Percentiles rank a stretch among this genome's conserved stretches.
These are phyloP conservation scores for Apeira syringaria DNA, from an alignment of 2,888 invertebrate species.

Conservation along the genomic window DNA sequence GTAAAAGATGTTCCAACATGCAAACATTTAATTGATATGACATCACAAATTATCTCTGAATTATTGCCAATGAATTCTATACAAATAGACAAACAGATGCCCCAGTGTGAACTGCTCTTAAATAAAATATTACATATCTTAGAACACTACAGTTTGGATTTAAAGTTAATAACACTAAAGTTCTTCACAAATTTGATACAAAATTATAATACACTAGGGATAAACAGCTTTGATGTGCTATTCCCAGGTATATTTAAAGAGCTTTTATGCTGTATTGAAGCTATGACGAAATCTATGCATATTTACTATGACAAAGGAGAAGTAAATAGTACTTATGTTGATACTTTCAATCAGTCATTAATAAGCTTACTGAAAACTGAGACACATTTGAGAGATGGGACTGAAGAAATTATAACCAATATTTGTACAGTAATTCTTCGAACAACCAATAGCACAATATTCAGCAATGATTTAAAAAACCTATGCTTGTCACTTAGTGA, in stretches of 20 bases:
- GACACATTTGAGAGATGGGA: conserved; percentile 28
- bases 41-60: conserved; percentile 61
- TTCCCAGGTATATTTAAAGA: conserved; percentile 51
- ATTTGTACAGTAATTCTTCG: conserved; percentile 54
- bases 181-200: conserved; percentile 61
- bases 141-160: conserved; percentile 59
- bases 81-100: conserved; percentile 43
- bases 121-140: conserved; percentile 51
- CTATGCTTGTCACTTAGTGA: conserved; percentile 55
- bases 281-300: conserved; percentile 49
- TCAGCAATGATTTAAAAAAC: conserved; percentile 52
- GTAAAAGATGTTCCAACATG: conserved; percentile 59
- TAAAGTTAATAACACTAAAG: conserved; percentile 57
- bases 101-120: conserved; percentile 46
- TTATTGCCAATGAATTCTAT: conserved; percentile 59
- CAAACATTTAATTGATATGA: conserved; percentile 57
- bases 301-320: conserved; percentile 61
- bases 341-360: conserved; percentile 48
- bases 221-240: conserved; percentile 44
- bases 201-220: conserved; percentile 52
- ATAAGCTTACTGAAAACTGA: conserved; percentile 44
- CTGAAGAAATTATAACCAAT: conserved; percentile 41
- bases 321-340: conserved; percentile 45
- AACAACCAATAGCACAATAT: conserved; percentile 43
- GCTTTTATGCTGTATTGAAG: conserved; percentile 50